Base-by-base conservation (phyloP, 2,888 invertebrate genomes). In the Adelognathus sp. region DNA sequence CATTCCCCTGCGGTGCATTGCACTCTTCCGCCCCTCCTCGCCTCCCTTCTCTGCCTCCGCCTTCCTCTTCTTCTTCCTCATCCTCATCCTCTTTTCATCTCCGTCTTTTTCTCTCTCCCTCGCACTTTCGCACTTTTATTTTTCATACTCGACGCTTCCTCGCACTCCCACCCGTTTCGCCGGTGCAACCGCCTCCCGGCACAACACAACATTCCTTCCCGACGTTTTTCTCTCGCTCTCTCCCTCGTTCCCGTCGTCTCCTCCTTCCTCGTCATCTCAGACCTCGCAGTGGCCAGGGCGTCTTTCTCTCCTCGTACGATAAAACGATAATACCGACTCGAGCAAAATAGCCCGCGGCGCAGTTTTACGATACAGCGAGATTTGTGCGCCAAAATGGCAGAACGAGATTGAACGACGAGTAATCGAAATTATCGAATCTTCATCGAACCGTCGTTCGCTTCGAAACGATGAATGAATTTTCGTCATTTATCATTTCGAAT, bases 1-100 rank as follows among this genome's bases (percentile, higher is more conserved):
- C 90, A 90, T 90, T 90, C 90, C 88, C 90, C 87, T 85, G 88
- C 85, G 88, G 90, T 90, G 88, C 90, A 90, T 90, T 90, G 90
- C n/a, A 90, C 90, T 90, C 87, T 84, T 84, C 83, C 81, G 80
- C 61, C 82, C 79, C 76, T 78, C 79, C 36, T 75, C 83, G 83
- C 84, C 84, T 81, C 81, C 84, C 80, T 73, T 71, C 76, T 61
- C 79, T 76, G 76, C 82, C 63, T 66, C 71, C 81, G 70, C 61
- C 81, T 71, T 70, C 74, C 72, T 72, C 52, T 76, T 76, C 79
- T 81, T 66, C 75, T 58, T 66, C 61, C 58, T 29, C 36, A 29
- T 64, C 67, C 78, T 70, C 76, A 58, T 76, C 46, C 75, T 60
- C 76, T 67, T 41, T 52, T 52, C 52, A 14, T 24, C 31, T 27